These are phyloP conservation scores for Hemithea aestivaria DNA, from an alignment of 2,888 invertebrate genomes.

Conservation along the genomic window DNA sequence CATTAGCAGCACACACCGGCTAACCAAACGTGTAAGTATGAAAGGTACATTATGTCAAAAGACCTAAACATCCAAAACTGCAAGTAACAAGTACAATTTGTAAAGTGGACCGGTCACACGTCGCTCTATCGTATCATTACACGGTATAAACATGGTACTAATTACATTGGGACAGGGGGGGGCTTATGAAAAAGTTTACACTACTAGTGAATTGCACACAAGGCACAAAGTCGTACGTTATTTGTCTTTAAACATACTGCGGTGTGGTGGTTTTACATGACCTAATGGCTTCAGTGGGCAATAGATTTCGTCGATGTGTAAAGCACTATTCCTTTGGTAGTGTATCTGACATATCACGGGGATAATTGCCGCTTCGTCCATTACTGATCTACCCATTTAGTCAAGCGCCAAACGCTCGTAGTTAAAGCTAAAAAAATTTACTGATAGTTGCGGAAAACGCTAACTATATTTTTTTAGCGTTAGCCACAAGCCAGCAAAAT, in stretches of 20 bases:
- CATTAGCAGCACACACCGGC: conserved; percentile 36
- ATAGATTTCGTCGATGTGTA: too few relatives aligned
- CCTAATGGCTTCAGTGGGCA: too few relatives aligned
- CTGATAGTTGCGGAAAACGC: too few relatives aligned
- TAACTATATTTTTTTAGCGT: too few relatives aligned
- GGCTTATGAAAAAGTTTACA: conserved; percentile 16
- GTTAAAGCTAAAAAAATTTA: too few relatives aligned
- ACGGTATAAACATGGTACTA: conserved; percentile 35
- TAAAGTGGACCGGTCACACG: conserved; percentile 49
- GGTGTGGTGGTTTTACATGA: too few relatives aligned
- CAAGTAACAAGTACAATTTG: conserved; percentile 51
- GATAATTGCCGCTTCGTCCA: too few relatives aligned
- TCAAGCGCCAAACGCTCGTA: too few relatives aligned
- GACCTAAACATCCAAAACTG: conserved; percentile 66
- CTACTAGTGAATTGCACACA: conserved; percentile 23
- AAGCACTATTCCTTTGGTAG: too few relatives aligned
- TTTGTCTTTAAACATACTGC: conserved; percentile 8
- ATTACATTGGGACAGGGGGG: conserved; percentile 14
- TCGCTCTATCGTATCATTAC: conserved; percentile 20
- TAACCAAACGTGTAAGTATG: conserved; percentile 45
- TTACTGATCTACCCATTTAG: too few relatives aligned
- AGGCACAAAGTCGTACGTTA: conserved; percentile 28
- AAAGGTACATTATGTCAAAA: conserved; percentile 61
- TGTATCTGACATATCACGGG: too few relatives aligned
- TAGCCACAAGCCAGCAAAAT: too few relatives aligned